phyloP scores from a whole-genome alignment of 2,113 vertebrate genomes.

The Labeo rohita region DNA sequence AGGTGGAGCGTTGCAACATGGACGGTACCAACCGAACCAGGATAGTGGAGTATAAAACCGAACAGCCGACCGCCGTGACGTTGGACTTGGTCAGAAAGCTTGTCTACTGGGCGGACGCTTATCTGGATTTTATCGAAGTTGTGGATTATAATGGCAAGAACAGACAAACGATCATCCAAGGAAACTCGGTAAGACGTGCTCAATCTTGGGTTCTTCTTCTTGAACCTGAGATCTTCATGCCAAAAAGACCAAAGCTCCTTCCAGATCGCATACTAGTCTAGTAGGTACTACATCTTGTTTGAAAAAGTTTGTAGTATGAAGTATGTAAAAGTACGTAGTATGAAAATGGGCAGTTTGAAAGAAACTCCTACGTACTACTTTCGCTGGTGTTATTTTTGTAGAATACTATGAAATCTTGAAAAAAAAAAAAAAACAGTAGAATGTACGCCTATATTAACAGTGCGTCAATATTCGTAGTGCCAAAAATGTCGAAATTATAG shows the following conservation, averaged over 20 bases:
- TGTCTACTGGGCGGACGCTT: constrained; percentile 86
- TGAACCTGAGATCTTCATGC: background rate
- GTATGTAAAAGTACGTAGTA: no score
- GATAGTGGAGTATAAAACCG: constrained; percentile 80
- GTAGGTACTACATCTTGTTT: background rate
- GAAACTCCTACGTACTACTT: no score
- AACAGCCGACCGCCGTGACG: constrained; percentile 83
- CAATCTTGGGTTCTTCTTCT: background rate
- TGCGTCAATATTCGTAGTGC: no score
- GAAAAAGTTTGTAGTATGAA: background rate
- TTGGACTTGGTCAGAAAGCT: constrained; percentile 84
- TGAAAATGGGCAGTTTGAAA: no score
- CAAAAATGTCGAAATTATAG: no score
- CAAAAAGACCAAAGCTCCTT: background rate
- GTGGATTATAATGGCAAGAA: constrained; percentile 84
- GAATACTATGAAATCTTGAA: no score
- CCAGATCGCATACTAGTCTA: background rate
- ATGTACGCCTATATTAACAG: no score
- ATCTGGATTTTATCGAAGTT: constrained; percentile 82
- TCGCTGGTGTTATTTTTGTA: no score
- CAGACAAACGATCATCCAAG: constrained; percentile 77
- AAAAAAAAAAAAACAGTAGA: no score
- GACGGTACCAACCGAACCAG: constrained; percentile 84
- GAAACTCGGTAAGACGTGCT: constrained; percentile 75
- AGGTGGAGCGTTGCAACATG: constrained; percentile 85